Conservation (phyloP, 2,113 vertebrate genomes). For the Notarius lentiginosus region DNA sequence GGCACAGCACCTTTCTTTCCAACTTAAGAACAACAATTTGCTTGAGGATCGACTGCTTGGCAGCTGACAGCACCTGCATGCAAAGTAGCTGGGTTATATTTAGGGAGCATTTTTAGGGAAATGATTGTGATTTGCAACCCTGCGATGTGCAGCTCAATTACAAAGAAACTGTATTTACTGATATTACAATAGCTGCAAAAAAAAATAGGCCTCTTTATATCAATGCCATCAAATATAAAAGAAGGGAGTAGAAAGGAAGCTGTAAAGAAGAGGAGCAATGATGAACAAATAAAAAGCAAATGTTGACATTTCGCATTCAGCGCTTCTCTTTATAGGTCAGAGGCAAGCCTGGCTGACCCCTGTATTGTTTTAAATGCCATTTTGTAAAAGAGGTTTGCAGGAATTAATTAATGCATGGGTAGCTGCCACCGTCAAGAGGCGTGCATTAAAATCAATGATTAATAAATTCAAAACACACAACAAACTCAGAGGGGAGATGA, state of each 20-base stretch:
- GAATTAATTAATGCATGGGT: constrained; percentile 79
- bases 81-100: constrained; percentile 69
- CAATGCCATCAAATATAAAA: constrained; percentile 68
- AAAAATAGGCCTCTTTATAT: constrained; percentile 63
- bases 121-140: constrained; percentile 69
- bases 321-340: constrained; percentile 77
- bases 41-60: constrained; percentile 64
- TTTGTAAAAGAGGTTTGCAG: constrained; percentile 69
- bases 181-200: constrained; percentile 65
- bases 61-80: constrained; percentile 67
- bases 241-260: constrained; percentile 61
- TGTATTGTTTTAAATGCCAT: constrained; percentile 80
- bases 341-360: constrained; percentile 74
- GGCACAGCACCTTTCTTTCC: constrained; percentile 73
- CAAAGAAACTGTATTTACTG: constrained; percentile 75
- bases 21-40: constrained; percentile 75
- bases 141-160: constrained; percentile 67
- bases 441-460: constrained; percentile 82
- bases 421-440: constrained; percentile 80
- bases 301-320: constrained; percentile 77
- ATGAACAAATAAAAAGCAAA: constrained; percentile 78
- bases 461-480: constrained; percentile 86
- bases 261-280: constrained; percentile 56
- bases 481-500: constrained; percentile 82
- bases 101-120: constrained; percentile 67